These are phyloP conservation scores for Synergus laeviventris DNA, from an alignment of 2,888 invertebrate genomes.

Conservation along the genomic window DNA sequence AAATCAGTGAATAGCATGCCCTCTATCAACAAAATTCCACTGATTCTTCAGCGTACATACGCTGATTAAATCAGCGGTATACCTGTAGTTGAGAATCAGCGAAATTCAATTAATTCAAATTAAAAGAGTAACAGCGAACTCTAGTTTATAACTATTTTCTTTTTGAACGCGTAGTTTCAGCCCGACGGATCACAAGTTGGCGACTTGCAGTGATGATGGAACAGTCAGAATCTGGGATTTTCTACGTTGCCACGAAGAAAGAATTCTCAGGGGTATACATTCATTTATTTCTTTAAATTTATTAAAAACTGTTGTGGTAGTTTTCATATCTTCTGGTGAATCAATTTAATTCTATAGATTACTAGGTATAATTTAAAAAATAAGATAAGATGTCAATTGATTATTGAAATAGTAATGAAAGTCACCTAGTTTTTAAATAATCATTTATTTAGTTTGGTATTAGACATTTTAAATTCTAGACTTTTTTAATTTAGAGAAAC, in stretches of 20 bases:
- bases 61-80: too few relatives aligned
- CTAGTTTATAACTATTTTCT: conserved; percentile 64
- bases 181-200: conserved; percentile 98
- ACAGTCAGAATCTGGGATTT: conserved; percentile 99
- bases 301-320: not conserved
- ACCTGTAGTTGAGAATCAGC: too few relatives aligned
- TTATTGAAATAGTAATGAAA: not conserved
- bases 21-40: too few relatives aligned
- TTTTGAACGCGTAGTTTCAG: conserved; percentile 88
- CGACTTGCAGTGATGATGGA: conserved; percentile 99
- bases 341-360: not conserved
- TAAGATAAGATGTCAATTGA: not conserved
- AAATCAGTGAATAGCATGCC: too few relatives aligned
- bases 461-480: not conserved
- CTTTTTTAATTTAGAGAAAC: not conserved
- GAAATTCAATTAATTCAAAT: too few relatives aligned
- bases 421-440: not conserved
- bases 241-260: conserved; percentile 96
- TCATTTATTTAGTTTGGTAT: too few relatives aligned
- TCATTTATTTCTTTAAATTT: conserved; percentile 7
- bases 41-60: too few relatives aligned
- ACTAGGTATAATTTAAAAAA: not conserved
- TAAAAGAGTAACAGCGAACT: conserved; percentile 45
- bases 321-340: not conserved
- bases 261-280: conserved; percentile 86